Evolutionary conservation across 2,797 vertebrate species (phyloP).

Genomic region (Poeciliopsis gracilis): DNA sequence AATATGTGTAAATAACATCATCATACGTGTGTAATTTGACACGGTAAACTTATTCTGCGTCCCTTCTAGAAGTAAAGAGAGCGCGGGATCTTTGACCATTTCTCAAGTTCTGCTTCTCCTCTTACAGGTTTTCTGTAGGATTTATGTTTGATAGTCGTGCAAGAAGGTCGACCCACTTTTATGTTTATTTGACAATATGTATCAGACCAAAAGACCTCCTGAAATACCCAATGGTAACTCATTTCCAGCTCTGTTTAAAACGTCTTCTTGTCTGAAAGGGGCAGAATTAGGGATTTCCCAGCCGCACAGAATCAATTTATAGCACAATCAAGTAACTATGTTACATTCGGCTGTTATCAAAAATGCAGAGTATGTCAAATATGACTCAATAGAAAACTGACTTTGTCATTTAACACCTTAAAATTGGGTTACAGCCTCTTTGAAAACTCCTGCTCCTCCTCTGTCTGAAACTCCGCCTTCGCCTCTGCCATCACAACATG

Average conservation of each 20-base stretch:
- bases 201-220: neutral
- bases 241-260: neutral
- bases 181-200: neutral
- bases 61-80: neutral
- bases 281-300: no score
- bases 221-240: neutral
- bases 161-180: neutral
- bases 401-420: no score
- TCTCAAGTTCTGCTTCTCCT: neutral
- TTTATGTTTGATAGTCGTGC: neutral
- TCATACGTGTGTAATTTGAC: neutral
- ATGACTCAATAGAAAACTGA: no score
- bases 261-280: no score
- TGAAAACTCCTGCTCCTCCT: neutral
- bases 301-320: no score
- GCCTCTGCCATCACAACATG: no score
- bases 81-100: neutral
- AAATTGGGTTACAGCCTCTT: no score
- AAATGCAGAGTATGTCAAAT: no score
- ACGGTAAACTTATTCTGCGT: neutral
- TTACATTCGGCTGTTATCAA: no score
- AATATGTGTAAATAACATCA: neutral
- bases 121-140: neutral
- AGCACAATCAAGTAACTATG: no score
- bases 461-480: no score